Evolutionary conservation across 2,888 invertebrate genomes (phyloP).

Genomic region (Drosophila pseudotakahashii): DNA sequence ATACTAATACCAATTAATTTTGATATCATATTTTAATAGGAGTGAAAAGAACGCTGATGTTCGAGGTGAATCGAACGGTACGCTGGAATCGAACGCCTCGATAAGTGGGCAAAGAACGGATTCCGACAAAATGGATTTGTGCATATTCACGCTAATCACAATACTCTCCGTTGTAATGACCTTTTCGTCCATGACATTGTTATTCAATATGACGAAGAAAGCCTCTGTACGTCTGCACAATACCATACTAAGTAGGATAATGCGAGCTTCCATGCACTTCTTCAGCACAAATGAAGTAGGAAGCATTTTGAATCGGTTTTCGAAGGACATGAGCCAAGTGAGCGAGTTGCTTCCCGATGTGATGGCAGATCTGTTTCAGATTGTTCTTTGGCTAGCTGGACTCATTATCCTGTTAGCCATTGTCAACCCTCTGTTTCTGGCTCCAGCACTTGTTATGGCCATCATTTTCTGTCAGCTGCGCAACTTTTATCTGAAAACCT

Average conservation of each 20-base stretch:
- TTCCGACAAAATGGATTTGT: conserved; percentile 65
- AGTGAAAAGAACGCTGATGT: no score
- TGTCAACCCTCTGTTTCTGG: conserved; percentile 90
- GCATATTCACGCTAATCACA: conserved; percentile 85
- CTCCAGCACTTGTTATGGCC: conserved; percentile 89
- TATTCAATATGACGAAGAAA: conserved; percentile 88
- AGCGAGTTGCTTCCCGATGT: conserved; percentile 84
- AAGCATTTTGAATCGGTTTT: conserved; percentile 93
- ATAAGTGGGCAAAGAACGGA: conserved; percentile 59
- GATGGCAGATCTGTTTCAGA: conserved; percentile 86
- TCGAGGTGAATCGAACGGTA: no score
- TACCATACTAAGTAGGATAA: conserved; percentile 92
- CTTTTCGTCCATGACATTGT: conserved; percentile 72
- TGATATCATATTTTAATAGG: no score
- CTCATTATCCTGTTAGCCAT: conserved; percentile 91
- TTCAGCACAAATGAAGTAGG: conserved; percentile 95
- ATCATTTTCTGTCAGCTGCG: conserved; percentile 90
- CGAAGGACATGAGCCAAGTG: conserved; percentile 92
- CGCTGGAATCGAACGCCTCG: no score
- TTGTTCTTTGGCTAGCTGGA: conserved; percentile 92
- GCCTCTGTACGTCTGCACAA: conserved; percentile 92
- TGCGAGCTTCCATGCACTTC: conserved; percentile 92
- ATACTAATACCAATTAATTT: no score
- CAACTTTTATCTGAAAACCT: conserved; percentile 91
- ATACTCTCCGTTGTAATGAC: conserved; percentile 83